These are phyloP conservation scores for Poeciliopsis paucimaculata DNA, from an alignment of 2,797 vertebrate genomes.

Conservation along the genomic window DNA sequence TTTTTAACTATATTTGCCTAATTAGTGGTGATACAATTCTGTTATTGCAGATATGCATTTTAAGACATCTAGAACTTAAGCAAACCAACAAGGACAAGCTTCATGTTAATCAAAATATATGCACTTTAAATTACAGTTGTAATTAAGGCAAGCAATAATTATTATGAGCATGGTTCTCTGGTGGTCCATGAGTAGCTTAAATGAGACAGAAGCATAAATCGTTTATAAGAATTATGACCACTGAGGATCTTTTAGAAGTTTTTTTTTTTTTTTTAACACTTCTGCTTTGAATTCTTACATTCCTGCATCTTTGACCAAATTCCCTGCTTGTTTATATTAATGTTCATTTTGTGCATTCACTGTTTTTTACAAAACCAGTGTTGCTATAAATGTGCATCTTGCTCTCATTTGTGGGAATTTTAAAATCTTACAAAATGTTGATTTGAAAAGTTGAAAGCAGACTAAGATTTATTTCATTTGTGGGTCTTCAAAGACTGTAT, in stretches of 20 bases:
- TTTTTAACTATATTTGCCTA: constrained; percentile 51
- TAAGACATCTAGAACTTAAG: constrained; percentile 55
- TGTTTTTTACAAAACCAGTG: neutral
- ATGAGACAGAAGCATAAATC: constrained; percentile 36
- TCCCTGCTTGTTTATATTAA: neutral
- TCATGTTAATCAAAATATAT: constrained; percentile 72
- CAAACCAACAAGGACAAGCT: constrained; percentile 72
- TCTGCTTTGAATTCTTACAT: neutral
- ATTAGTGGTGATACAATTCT: constrained; percentile 57
- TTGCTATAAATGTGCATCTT: neutral
- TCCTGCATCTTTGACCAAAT: neutral
- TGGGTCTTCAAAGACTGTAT: neutral
- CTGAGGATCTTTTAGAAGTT: neutral
- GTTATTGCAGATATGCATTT: constrained; percentile 46
- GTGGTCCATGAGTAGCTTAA: constrained; percentile 40
- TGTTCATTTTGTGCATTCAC: neutral
- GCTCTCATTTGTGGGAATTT: neutral
- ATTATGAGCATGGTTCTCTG: constrained; percentile 39
- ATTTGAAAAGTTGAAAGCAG: neutral
- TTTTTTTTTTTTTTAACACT: neutral
- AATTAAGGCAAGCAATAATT: constrained; percentile 69
- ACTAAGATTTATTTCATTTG: neutral
- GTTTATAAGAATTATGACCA: constrained; percentile 16
- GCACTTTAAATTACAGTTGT: constrained; percentile 67
- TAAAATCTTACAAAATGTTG: neutral